Base-by-base conservation (phyloP, 1,140 invertebrate species). In the Acromyrmex charruanus region DNA sequence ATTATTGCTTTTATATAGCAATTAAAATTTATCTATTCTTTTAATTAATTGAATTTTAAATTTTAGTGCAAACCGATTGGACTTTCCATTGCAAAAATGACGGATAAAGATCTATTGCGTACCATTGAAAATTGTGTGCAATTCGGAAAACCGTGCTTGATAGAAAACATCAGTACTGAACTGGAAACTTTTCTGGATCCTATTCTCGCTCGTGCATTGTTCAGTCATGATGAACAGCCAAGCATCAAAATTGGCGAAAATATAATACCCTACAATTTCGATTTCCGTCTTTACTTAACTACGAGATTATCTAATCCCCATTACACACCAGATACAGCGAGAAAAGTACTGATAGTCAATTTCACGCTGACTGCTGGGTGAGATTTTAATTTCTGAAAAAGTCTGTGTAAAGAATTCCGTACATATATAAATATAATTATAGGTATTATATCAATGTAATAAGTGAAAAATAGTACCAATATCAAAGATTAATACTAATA, bases 61-160 rank as follows among this genome's bases (percentile, higher is more conserved):
- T 66, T 66, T 31, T 82, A 97, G 96, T 96, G 95, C 12, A 97
- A 97, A 94, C 91, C 94, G 2, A 94, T 95, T 68, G 96, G 96
- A 0, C 84, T 97, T 39, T 93, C 96, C 0, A 95, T 97, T 5
- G 95, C 95, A 79, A 98, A 96, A 87, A 96, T 95, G 92, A 97
- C 96, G 88, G 98, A 98, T 94, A 95, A 97, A 94, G 96, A 97
- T 93, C 88, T 97, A 81, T 94, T 98, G 51, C 94, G 97, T 28
- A 96, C 96, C 1, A 95, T 98, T 44, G 97, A 98, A 92, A 97
- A 97, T 53, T 97, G 97, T 35, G 96, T 98, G 2, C 96, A 98
- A 84, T 96, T 97, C 90, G 97, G 97, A 28, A 97, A 96, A 77
- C 96, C 97, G 0, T 96, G 97, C 12, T 92, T 97, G 5, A 95